phyloP scores from a whole-genome alignment of 37 sponge, comb jelly and placozoan species.

The Eunapius fragilis region DNA sequence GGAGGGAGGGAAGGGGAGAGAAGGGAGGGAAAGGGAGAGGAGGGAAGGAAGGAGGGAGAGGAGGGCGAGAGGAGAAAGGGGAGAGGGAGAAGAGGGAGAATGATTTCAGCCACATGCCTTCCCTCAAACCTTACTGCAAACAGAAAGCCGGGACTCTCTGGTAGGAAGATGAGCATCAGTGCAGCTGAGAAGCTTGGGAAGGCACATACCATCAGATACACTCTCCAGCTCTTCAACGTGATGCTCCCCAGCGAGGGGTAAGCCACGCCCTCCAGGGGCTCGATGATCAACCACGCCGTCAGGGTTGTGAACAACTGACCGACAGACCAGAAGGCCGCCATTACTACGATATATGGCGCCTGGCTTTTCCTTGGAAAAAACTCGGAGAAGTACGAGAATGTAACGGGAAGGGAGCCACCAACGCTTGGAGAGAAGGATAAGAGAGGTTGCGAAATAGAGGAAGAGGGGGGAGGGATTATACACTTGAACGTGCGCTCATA shows the following conservation, averaged over 20 bases:
- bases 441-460: not conserved
- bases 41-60: too few species aligned
- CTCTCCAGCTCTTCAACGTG: conserved; percentile 68
- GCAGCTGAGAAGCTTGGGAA: conserved; percentile 74
- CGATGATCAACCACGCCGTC: conserved; percentile 60
- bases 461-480: not conserved
- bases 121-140: conserved; percentile 21
- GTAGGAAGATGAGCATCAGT: conserved; percentile 55
- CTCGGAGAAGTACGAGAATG: conserved; percentile 87
- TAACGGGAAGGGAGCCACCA: conserved; percentile 87
- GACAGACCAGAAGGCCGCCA: conserved; percentile 83
- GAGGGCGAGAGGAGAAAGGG: not conserved
- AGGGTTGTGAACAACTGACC: conserved; percentile 74
- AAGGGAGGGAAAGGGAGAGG: not conserved
- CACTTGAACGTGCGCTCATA: not conserved
- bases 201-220: conserved; percentile 79
- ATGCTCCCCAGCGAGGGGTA: conserved; percentile 27
- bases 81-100: too few species aligned
- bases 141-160: conserved; percentile 83
- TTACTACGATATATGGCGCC: conserved; percentile 60
- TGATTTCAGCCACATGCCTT: too few species aligned
- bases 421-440: conserved; percentile 43
- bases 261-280: not conserved
- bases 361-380: conserved; percentile 69
- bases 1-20: not conserved